A percentile compares a stretch with the other conserved stretches of the same genome.
These are phyloP conservation scores for Chaenodraco wilsoni DNA, from an alignment of 2,797 vertebrate species.

Conservation along the genomic window DNA sequence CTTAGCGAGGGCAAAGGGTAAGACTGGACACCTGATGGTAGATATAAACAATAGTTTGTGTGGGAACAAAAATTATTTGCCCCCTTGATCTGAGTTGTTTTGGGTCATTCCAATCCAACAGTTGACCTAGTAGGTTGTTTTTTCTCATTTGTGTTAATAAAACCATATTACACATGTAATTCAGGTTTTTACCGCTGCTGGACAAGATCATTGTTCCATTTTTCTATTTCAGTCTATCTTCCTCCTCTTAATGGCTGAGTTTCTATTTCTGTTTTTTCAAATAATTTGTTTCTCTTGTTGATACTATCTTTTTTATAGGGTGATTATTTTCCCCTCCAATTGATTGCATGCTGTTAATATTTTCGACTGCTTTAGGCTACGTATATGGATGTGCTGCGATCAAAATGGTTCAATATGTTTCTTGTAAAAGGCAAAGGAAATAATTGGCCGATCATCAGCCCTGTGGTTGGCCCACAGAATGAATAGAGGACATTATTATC, in stretches of 20 bases:
- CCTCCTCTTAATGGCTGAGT: neutral
- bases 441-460: neutral
- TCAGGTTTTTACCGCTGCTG: neutral
- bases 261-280: neutral
- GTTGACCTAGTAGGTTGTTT: neutral
- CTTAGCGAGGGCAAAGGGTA: constrained; percentile 53
- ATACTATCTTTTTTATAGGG: neutral
- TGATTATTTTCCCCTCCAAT: constrained; percentile 16
- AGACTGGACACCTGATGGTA: constrained; percentile 53
- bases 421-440: neutral
- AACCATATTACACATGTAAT: neutral
- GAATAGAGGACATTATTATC: neutral
- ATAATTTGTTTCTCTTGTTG: constrained; percentile 8
- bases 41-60: constrained; percentile 26
- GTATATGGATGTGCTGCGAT: neutral
- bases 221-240: neutral
- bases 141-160: neutral
- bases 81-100: constrained; percentile 4
- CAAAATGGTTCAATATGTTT: constrained; percentile 9
- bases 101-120: neutral
- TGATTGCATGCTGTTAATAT: neutral
- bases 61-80: constrained; percentile 26
- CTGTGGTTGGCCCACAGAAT: neutral
- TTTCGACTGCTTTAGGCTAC: neutral
- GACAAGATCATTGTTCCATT: neutral